Percentiles rank a stretch among this genome's conserved stretches.
Conservation (phyloP, 2,888 invertebrate species). For the Plagodis pulveraria region DNA sequence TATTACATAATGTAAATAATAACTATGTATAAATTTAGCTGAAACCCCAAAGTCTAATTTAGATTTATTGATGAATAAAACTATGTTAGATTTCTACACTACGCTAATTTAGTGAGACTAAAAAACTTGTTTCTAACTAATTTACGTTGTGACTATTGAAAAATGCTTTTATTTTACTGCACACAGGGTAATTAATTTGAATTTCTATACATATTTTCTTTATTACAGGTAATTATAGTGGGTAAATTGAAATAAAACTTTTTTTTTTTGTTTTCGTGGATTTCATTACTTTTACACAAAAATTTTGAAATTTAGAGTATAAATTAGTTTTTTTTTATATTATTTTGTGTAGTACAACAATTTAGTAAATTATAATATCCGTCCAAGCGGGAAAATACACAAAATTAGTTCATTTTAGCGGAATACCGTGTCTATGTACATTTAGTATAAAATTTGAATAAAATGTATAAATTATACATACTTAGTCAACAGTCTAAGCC, state of each 20-base stretch:
- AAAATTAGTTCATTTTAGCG: slow-evolving; percentile 59
- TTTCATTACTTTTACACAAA: too few relatives aligned
- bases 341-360: slow-evolving; percentile 34
- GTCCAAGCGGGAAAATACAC: slow-evolving; percentile 74
- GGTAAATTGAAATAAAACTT: background rate
- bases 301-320: slow-evolving; percentile 7
- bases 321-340: slow-evolving; percentile 38
- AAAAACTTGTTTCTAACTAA: slow-evolving; percentile 8
- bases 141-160: slow-evolving; percentile 19
- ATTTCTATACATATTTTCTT: slow-evolving; percentile 8
- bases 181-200: slow-evolving; percentile 50
- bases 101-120: slow-evolving; percentile 20
- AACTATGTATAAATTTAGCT: slow-evolving; percentile 36
- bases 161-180: slow-evolving; percentile 37
- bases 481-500: slow-evolving; percentile 45
- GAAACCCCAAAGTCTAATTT: slow-evolving; percentile 37
- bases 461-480: slow-evolving; percentile 35
- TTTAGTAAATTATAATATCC: slow-evolving; percentile 68
- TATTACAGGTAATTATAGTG: background rate
- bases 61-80: slow-evolving; percentile 32
- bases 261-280: background rate
- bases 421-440: slow-evolving; percentile 52
- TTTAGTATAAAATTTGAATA: slow-evolving; percentile 54
- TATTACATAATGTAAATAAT: slow-evolving; percentile 42
- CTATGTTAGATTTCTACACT: slow-evolving; percentile 26